Base-by-base conservation (phyloP, 2,113 vertebrate genomes). In the Perccottus glenii region DNA sequence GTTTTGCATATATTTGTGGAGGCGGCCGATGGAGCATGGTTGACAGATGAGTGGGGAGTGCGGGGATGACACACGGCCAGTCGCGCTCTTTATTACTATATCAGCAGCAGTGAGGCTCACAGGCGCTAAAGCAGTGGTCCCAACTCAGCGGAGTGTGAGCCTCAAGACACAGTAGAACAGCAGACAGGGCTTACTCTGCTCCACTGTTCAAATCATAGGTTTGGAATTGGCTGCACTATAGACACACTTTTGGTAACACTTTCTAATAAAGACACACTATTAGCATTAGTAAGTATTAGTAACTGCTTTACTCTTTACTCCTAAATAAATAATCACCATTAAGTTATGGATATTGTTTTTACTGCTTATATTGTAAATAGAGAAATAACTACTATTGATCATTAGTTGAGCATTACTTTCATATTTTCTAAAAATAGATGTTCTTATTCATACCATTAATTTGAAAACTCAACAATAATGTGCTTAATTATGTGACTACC, bases 1-100 rank as follows among this genome's bases (percentile, higher is more conserved):
- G 87, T 82, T 93, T 90, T 92, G 92, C 93, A 93, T 93, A 91
- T 83, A 90, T 92, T 89, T 88, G 87, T 76, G 6, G 75, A 85
- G 87, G 85, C 75, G 81, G 63, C 70, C 88, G 75, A 59, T 72
- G 76, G 90, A 93, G 89, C 89, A 78, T 87, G 90, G 83, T 86
- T 92, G 87, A 92, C 91, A 84, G 92, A 92, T 91, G 92, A 91
- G 87, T 78, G 87, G 74, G 67, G 82, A 87, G 89, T 80, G 80
- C 64, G 55, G 67, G 83, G 77, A 85, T 86, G 91, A 91, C 91
- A 91, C 80, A 55, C 71, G 74, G 72, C 81, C 85, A 50, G 74
- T 44, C 70, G 68, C 72, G 81, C 82, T 86, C 91, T 92, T 92
- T 91, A 92, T 92, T 90, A 93, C 86, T 87, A 79, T 80, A 90